These are phyloP conservation scores for Pseudopodoces humilis DNA, from an alignment of 2,113 vertebrate species.

Conservation along the genomic window DNA sequence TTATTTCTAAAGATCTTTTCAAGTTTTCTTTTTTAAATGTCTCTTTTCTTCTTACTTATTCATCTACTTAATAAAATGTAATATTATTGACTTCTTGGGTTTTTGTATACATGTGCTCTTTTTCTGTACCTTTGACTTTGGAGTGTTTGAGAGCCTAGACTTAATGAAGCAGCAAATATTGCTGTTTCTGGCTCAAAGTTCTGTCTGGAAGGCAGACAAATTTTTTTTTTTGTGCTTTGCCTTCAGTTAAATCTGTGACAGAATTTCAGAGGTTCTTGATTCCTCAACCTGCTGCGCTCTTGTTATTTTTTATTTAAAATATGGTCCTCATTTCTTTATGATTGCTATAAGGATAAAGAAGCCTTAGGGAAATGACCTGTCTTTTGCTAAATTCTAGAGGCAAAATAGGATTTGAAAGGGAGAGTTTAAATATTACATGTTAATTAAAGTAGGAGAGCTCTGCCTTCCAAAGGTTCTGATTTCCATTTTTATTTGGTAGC, in stretches of 20 bases:
- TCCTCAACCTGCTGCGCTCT: not conserved
- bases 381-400: not conserved
- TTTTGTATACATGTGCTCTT: not conserved
- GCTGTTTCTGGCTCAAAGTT: not conserved
- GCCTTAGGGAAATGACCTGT: not conserved
- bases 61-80: not conserved
- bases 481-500: not conserved
- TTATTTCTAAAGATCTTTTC: not conserved
- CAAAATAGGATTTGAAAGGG: not conserved
- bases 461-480: not conserved
- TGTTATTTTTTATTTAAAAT: not conserved
- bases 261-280: not conserved
- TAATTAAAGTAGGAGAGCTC: not conserved
- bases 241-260: not conserved
- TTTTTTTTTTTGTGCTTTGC: not conserved
- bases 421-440: not conserved
- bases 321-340: not conserved
- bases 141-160: not conserved
- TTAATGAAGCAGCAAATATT: not conserved
- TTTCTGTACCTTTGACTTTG: not conserved
- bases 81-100: not conserved
- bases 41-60: not conserved
- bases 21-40: not conserved
- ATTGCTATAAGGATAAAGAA: not conserved
- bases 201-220: not conserved